A percentile compares a stretch with the other conserved stretches of the same genome.
Evolutionary conservation across 2,113 vertebrate species (phyloP).

Genomic region (Limanda limanda): DNA sequence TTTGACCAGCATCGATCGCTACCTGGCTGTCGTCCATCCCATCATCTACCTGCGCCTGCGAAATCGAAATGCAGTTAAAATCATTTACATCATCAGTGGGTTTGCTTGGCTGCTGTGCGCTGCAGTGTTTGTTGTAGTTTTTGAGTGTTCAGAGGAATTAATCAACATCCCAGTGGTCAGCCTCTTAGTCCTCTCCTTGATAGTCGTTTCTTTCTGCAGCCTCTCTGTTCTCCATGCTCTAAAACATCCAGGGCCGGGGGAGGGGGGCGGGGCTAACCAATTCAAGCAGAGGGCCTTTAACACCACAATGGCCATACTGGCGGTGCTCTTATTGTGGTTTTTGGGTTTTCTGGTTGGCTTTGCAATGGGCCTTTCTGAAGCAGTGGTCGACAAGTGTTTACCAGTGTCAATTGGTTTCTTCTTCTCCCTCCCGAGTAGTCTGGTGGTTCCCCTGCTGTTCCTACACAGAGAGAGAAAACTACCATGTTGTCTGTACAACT

Average conservation of each 20-base stretch:
- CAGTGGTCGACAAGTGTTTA: neutral
- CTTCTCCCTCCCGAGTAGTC: neutral
- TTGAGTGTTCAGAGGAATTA: too few species aligned
- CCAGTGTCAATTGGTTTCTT: accelerated
- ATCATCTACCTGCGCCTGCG: slow-evolving; percentile 15
- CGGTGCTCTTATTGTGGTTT: neutral
- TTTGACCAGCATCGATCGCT: slow-evolving; percentile 32
- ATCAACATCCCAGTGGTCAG: accelerated
- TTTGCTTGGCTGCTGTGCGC: slow-evolving; percentile 7
- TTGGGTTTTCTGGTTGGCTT: accelerated
- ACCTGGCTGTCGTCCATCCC: slow-evolving; percentile 37
- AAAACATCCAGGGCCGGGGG: slow-evolving; percentile 12
- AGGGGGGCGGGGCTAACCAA: neutral
- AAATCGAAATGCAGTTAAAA: neutral
- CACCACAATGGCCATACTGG: slow-evolving; percentile 16
- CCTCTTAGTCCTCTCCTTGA: accelerated
- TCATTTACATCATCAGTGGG: neutral
- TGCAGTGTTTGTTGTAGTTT: too few species aligned
- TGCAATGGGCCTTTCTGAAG: accelerated
- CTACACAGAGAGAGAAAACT: slow-evolving; percentile 13
- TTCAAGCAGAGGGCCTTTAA: slow-evolving; percentile 29
- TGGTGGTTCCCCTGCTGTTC: slow-evolving; percentile 49
- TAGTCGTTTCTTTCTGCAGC: slow-evolving; percentile 22
- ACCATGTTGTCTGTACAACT: neutral
- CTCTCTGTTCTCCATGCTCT: slow-evolving; percentile 29